phyloP scores from a whole-genome alignment of 2,797 vertebrate species.

The Sebastiscus tertius region DNA sequence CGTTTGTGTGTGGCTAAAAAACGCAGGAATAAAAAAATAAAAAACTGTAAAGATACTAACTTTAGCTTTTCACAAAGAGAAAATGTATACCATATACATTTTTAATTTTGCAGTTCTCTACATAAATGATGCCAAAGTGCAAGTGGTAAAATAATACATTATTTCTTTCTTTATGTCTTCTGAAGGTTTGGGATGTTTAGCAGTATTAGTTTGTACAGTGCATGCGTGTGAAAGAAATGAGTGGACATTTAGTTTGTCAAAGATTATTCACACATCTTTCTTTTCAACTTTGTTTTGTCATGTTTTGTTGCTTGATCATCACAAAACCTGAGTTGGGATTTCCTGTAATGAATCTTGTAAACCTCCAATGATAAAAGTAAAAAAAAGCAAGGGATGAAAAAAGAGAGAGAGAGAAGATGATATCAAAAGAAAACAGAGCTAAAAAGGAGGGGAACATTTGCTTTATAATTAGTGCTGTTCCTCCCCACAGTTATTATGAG shows the following conservation, averaged over 20 bases:
- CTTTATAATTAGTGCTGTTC: neutral
- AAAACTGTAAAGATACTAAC: neutral
- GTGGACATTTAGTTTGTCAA: neutral
- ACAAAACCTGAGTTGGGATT: neutral
- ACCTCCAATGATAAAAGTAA: neutral
- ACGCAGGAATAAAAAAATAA: neutral
- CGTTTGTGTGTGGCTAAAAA: neutral
- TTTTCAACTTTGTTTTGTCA: neutral
- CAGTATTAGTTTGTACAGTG: neutral
- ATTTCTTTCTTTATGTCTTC: fast-evolving
- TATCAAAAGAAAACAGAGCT: neutral
- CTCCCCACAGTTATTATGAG: neutral
- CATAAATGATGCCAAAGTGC: neutral
- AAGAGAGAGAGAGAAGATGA: neutral
- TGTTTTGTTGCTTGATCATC: neutral
- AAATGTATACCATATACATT: neutral
- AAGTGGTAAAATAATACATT: neutral
- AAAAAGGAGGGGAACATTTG: neutral
- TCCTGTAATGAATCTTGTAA: neutral
- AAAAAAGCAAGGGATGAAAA: neutral
- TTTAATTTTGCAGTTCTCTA: fast-evolving
- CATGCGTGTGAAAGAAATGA: neutral
- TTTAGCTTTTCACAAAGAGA: neutral
- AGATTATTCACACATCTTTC: neutral
- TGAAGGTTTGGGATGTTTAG: neutral